Percentiles rank a stretch among this genome's conserved stretches.
phyloP scores from a whole-genome alignment of 2,797 vertebrate genomes.

The Megalops cyprinoides region DNA sequence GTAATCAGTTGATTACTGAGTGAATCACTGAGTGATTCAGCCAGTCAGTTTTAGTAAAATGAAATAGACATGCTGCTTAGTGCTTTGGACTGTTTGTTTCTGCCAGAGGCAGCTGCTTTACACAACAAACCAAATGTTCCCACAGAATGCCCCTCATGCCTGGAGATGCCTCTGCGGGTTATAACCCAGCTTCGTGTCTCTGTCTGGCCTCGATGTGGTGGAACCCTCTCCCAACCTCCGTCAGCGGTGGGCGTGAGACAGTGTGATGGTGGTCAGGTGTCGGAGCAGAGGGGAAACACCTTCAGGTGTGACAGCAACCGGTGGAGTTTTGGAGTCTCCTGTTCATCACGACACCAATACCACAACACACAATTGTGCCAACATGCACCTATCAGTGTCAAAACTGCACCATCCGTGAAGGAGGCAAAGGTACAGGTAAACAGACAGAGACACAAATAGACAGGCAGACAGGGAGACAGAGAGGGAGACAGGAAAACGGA shows the following conservation, averaged over 20 bases:
- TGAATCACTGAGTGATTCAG: too few species aligned
- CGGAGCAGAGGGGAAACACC: background rate
- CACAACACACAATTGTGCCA: background rate
- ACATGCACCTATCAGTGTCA: background rate
- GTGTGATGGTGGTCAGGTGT: background rate
- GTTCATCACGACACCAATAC: background rate
- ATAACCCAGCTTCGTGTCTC: too few species aligned
- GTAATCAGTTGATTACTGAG: too few species aligned
- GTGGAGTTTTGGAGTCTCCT: background rate
- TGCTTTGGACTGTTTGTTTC: too few species aligned
- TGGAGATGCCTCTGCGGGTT: too few species aligned
- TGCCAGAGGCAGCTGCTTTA: too few species aligned
- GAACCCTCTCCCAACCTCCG: too few species aligned
- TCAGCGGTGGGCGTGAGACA: background rate
- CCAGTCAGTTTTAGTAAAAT: too few species aligned
- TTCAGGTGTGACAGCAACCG: background rate
- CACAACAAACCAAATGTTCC: too few species aligned
- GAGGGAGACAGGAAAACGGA: background rate
- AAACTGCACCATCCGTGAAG: background rate
- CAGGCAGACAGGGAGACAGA: background rate
- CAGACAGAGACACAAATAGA: slow-evolving; percentile 8
- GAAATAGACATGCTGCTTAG: too few species aligned
- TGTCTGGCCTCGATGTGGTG: too few species aligned
- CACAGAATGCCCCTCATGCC: too few species aligned
- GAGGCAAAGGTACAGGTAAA: background rate